Percentiles rank a stretch among this genome's conserved stretches.
Evolutionary conservation across 2,113 vertebrate species (phyloP).

Genomic region (Aleadryas rufinucha): DNA sequence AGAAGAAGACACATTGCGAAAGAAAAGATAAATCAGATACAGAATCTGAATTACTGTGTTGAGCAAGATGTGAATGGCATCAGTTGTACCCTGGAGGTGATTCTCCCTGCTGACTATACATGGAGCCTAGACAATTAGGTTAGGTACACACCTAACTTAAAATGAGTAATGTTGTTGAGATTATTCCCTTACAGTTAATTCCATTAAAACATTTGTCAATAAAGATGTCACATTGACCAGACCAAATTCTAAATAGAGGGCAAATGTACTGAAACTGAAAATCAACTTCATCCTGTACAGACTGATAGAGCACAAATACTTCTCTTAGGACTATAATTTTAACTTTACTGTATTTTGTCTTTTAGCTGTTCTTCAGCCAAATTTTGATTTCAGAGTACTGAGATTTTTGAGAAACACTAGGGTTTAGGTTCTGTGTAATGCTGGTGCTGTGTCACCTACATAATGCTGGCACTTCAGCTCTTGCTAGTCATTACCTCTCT

Average conservation of each 20-base stretch:
- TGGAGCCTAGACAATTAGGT: not conserved
- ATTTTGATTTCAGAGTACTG: not conserved
- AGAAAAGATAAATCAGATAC: not conserved
- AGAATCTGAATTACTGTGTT: not conserved
- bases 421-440: not conserved
- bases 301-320: not conserved
- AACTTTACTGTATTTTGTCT: not conserved
- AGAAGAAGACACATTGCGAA: not conserved
- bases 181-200: not conserved
- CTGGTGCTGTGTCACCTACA: not conserved
- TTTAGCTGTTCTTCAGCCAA: not conserved
- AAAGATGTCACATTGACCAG: not conserved
- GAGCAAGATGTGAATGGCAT: not conserved
- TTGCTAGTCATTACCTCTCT: not conserved
- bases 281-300: not conserved
- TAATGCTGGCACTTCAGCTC: not conserved
- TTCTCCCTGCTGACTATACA: not conserved
- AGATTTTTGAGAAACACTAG: not conserved
- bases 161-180: not conserved
- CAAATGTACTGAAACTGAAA: not conserved
- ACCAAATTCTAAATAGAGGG: not conserved
- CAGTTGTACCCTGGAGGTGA: fast-evolving
- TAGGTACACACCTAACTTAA: not conserved
- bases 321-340: not conserved
- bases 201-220: not conserved